Evolutionary conservation across 2,888 invertebrate genomes (phyloP), one percentile per base, ranked within the genome.

Genomic region (Drosophila nigricruria): DNA sequence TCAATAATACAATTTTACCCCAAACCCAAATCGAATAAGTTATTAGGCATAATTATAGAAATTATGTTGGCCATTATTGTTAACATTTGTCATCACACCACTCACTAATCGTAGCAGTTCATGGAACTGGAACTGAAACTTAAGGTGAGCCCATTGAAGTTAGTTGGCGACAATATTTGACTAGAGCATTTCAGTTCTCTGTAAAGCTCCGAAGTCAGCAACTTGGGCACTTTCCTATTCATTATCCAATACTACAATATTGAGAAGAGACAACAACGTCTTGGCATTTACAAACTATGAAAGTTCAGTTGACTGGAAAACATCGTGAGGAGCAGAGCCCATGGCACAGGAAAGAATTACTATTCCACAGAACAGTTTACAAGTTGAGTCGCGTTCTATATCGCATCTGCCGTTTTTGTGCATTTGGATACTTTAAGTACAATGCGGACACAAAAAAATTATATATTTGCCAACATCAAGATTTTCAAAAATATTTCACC

Each of bases 21-120:
- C 16, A 12, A 5, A 12, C 25, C 5, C 36, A 36, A 36, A 52
- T 23, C 9, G 52, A 32, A n/a, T 25, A 20, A 9, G 5, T 36
- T 10, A 53, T 53, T 27, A 38, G n/a, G 4, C 25, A 40, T 40
- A 30, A 60, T 42, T 60, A 60, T 32, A 3, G 32, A 18, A 42
- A 32, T 52, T 9, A 18, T 25, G 32, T 25, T 12, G n/a, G 4
- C 12, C 30, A 49, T 20, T 36, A 52, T 10, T 16, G 34, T 23
- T 8, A 16, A 36, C 52, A 36, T 23, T n/a, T 43, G 10, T 23
- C 10, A 42, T 42, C 20, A 27, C 6, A 18, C 27, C 38, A 20
- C 20, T 18, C 10, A 20, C 16, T 3, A 6, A 10, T 16, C 16
- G 16, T n/a, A 40, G 4, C 16, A 12, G n/a, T 0, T 8, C 8